phyloP scores from a whole-genome alignment of 2,888 invertebrate species.

The Arrhopalites spinosus region DNA sequence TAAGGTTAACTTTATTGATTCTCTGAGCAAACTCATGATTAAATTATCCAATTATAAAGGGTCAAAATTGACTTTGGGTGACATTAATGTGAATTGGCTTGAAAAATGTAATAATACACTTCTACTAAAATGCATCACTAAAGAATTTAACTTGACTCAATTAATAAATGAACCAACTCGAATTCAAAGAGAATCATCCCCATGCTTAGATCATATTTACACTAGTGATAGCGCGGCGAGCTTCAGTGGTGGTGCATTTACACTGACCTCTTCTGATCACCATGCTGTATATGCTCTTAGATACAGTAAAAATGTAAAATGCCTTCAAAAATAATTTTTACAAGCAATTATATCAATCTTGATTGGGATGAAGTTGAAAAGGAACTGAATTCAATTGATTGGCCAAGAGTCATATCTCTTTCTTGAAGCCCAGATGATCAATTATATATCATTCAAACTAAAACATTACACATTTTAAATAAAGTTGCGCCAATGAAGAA shows the following conservation, averaged over 20 bases:
- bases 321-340: background rate
- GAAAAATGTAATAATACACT: background rate
- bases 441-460: background rate
- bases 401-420: background rate
- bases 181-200: background rate
- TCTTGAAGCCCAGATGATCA: background rate
- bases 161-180: background rate
- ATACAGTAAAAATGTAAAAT: background rate
- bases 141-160: background rate
- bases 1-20: background rate
- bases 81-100: background rate
- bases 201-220: background rate
- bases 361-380: background rate
- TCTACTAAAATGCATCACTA: background rate
- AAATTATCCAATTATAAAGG: background rate
- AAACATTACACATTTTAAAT: background rate
- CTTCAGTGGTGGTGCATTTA: background rate
- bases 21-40: background rate
- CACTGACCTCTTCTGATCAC: background rate
- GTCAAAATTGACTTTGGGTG: background rate
- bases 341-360: background rate
- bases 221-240: background rate
- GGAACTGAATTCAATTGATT: background rate
- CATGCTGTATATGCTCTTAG: background rate
- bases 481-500: background rate